Base-by-base conservation (phyloP, 2,888 invertebrate species). In the Mechanitis messenoides region DNA sequence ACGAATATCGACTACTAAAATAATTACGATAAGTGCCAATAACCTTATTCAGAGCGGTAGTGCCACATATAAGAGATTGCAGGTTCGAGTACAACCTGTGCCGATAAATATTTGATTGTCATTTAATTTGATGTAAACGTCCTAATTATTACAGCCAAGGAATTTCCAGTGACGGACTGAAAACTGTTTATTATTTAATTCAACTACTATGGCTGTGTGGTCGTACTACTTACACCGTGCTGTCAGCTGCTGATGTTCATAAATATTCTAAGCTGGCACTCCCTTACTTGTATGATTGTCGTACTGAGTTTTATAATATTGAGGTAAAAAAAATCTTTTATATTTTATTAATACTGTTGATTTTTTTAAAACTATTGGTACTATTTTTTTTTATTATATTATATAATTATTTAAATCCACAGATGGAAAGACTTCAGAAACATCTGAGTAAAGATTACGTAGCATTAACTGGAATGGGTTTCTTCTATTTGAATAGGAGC, bases 161-260 rank as follows among this genome's bases (percentile, higher is more conserved):
- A 1, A 53, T 74, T 45, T 61, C 71, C 0, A 74, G 74, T 1
- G 66, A 68, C 0, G n/a, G 87, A n/a, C n/a, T 81, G 1, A 90
- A 91, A 64, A 87, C 89, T 6, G 66, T 91, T 0, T 93, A 93
- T 74, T 93, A 92, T 68, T 84, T 91, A 62, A 85, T 90, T 56
- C 93, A 94, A 0, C 89, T 94, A 62, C 80, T 86, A 4, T 93
- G 93, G 83, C 74, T 94, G 33, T 78, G 92, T 42, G 76, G 89
- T 2, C 84, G 93, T 67, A 90, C 92, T 0, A 78, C 87, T 2
- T 87, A 90, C 2, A 92, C 93, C 0, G 91, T 93, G 0, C 74
- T 93, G 35, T 87, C 89, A 3, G 93, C 93, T 0, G 90, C 93
- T 0, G 81, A 87, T 2, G 83, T 93, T 5, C 87, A 92, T 66